Base-by-base conservation (phyloP, 2,797 vertebrate genomes). In the Lutjanus campechanus region DNA sequence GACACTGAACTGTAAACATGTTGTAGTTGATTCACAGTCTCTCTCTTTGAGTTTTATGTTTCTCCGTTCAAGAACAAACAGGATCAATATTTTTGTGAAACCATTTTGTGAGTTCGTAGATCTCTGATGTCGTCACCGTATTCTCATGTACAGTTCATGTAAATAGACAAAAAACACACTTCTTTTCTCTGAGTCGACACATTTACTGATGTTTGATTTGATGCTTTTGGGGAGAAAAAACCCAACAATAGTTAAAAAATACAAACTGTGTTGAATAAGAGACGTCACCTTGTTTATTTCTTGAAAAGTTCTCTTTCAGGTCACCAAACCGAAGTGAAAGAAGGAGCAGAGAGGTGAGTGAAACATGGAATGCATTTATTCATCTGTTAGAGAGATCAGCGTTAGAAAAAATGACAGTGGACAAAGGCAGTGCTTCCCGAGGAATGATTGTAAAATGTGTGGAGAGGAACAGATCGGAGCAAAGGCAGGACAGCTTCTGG, bases 321-420 rank as follows among this genome's bases (percentile, higher is more conserved):
- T n/a, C 4, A 7, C 51, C 20, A 40, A 13, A 11, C 1, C 11
- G 46, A 11, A 44, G 55, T 36, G 13, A 62, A 76, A 83, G 51
- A 64, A 67, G 2, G 22, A 64, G 25, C 40, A 20, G 50, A 69
- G 72, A 77, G 53, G 50, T 17, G 81, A 82, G 82, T 84, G 84
- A 89, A 87, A 89, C 88, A 88, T 63, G 93, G 92, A 96, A 93
- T 91, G 92, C 74, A 63, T 97, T 97, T 96, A 96, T 96, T 95
- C 89, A 95, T 93, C 89, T 73, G 91, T 95, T 95, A 93, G 79
- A 92, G 73, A 88, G 83, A 91, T 94, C 86, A 93, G 86, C 76
- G 81, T 94, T 93, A 92, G 91, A 93, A 94, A 94, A 75, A 69
- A 73, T 65, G 76, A 92, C 81, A 73, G 88, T 87, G 91, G 83